phyloP scores from a whole-genome alignment of 2,888 invertebrate species.

The Clunio marinus region DNA sequence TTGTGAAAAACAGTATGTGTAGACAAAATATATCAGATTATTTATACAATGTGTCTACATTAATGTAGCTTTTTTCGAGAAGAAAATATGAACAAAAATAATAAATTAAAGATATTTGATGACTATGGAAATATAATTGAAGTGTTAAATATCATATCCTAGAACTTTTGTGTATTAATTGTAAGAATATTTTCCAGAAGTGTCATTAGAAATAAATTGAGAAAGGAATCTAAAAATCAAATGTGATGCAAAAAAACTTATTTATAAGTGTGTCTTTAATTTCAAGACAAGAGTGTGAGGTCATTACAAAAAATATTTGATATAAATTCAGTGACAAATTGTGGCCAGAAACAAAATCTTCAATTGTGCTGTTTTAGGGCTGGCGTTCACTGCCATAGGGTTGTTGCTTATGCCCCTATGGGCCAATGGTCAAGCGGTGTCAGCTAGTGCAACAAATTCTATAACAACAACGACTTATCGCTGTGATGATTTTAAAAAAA shows the following conservation, averaged over 20 bases:
- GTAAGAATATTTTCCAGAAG: too few relatives aligned
- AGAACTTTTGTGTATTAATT: too few relatives aligned
- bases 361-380: conserved; percentile 13
- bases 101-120: too few relatives aligned
- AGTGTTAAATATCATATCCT: too few relatives aligned
- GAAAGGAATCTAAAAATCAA: too few relatives aligned
- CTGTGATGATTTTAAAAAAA: too few relatives aligned
- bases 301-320: neutral
- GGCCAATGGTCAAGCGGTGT: conserved; percentile 10
- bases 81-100: neutral
- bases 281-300: neutral
- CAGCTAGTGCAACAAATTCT: neutral
- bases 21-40: conserved; percentile 12
- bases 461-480: too few relatives aligned
- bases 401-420: conserved; percentile 13
- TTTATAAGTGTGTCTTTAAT: neutral
- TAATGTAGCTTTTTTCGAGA: conserved; percentile 10
- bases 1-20: conserved; percentile 1
- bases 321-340: neutral
- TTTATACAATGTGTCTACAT: conserved; percentile 22
- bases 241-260: too few relatives aligned
- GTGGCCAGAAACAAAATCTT: conserved; percentile 18
- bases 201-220: too few relatives aligned
- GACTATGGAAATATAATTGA: too few relatives aligned
- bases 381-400: conserved; percentile 20